Base-by-base conservation (phyloP, 2,113 vertebrate genomes). In the Saiga tatarica region DNA sequence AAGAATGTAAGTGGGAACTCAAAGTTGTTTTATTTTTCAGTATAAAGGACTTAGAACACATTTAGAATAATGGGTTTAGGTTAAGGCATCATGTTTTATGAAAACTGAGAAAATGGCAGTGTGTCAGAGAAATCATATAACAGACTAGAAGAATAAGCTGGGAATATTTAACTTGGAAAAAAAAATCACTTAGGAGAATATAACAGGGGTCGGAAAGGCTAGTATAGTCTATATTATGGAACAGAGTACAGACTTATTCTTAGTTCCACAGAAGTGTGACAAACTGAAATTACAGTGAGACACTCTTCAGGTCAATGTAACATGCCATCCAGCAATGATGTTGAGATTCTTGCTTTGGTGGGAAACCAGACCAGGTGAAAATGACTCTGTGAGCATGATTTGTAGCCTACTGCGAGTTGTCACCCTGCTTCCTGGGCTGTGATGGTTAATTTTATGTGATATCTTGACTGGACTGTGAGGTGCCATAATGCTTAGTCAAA, bases 11-110 rank as follows among this genome's bases (percentile, higher is more conserved):
- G 30, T 8, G 6, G 23, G 91, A 26, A 79, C n/a, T 59, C 30
- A 92, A 67, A 67, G 39, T 79, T 94, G 57, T 86, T 81, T 25
- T 21, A 50, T 78, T 88, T 87, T 95, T 79, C 42, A 88, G 62
- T 83, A 36, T 59, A 87, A 88, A 87, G 30, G 45, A 84, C 30
- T 39, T 82, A 15, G 36, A n/a, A 78, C 13, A 59, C 9, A 91
- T 96, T 94, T 85, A 67, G 64, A 85, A 87, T 83, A 45, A 42
- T 53, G 28, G 88, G 42, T 85, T 52, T 21, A 59, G 39, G 85
- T 67, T 67, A 94, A 97, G 39, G 21, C 11, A 85, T 92, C n/a
- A 83, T 17, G 60, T 33, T 96, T 84, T 91, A 84, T 84, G 47
- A 88, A 96, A 96, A 89, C 84, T 57, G 55, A 67, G 74, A 84